Evolutionary conservation across 2,888 invertebrate species (phyloP).

Genomic region (Cremastinae sp.): DNA sequence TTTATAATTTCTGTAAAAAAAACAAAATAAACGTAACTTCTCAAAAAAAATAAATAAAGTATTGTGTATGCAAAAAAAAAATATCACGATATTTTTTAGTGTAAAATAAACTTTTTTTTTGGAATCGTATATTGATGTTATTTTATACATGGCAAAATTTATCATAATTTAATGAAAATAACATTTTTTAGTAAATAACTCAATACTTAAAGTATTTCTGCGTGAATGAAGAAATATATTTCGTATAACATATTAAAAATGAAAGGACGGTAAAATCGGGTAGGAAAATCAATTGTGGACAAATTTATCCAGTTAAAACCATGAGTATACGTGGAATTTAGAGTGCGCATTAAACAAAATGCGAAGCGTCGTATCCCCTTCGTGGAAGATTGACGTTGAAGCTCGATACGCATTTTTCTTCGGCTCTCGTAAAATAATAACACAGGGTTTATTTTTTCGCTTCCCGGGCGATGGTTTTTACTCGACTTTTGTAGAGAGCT

Average conservation of each 20-base stretch:
- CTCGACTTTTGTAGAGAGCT: constrained; percentile 12
- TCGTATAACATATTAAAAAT: not conserved
- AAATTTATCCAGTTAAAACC: constrained; percentile 32
- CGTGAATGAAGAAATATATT: not conserved
- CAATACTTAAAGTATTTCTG: not conserved
- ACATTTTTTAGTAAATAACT: too few species aligned
- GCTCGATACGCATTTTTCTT: constrained; percentile 30
- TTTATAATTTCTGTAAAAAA: constrained; percentile 16
- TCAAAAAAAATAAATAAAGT: too few species aligned
- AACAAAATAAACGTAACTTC: too few species aligned
- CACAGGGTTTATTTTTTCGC: too few species aligned
- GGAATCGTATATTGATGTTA: too few species aligned
- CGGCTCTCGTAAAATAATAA: constrained; percentile 21
- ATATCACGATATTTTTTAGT: too few species aligned
- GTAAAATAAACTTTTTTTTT: too few species aligned
- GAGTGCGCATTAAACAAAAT: not conserved
- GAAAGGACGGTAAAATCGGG: not conserved
- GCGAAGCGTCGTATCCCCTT: not conserved
- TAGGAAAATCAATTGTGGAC: constrained; percentile 20
- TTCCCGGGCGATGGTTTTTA: constrained; percentile 30
- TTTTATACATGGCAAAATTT: too few species aligned
- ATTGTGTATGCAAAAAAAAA: too few species aligned
- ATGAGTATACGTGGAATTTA: not conserved
- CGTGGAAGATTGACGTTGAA: constrained; percentile 43
- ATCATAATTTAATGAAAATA: too few species aligned